These are phyloP conservation scores for Lamellibrachia luymesi DNA, from an alignment of 1,140 invertebrate species.

Conservation along the genomic window DNA sequence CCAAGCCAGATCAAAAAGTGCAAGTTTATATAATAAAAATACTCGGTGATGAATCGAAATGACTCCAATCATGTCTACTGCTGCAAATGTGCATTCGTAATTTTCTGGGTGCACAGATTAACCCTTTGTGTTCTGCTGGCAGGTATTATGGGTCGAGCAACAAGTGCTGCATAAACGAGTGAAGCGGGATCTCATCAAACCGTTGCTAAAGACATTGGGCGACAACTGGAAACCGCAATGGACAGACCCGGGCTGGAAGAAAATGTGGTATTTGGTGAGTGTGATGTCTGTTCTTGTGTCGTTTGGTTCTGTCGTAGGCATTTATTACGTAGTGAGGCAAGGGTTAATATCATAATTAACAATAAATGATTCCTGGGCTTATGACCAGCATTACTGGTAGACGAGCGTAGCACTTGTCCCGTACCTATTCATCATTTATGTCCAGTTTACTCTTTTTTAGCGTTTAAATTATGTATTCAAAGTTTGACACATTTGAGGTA, in stretches of 20 bases:
- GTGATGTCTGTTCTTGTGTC: not conserved
- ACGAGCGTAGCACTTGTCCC: too few relatives aligned
- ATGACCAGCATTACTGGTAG: too few relatives aligned
- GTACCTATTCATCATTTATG: too few relatives aligned
- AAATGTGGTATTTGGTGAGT: slow-evolving; percentile 87
- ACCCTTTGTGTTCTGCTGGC: not conserved
- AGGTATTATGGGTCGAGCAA: slow-evolving; percentile 27
- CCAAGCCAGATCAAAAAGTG: not conserved
- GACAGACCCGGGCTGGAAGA: slow-evolving; percentile 88
- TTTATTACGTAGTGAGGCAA: too few relatives aligned
- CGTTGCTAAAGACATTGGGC: not conserved
- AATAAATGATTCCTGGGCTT: too few relatives aligned
- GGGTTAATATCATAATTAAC: too few relatives aligned
- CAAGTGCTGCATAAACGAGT: slow-evolving; percentile 17
- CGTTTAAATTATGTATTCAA: not conserved
- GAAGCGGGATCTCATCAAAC: slow-evolving; percentile 20
- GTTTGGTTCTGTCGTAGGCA: too few relatives aligned
- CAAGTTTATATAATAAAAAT: not conserved
- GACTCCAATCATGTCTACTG: not conserved
- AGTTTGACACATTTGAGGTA: not conserved
- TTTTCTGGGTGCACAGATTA: not conserved
- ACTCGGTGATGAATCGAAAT: not conserved
- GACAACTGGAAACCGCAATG: slow-evolving; percentile 6
- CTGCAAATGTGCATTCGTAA: not conserved
- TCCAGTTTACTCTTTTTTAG: too few relatives aligned